Conservation (phyloP, 2,888 invertebrate genomes). For the Cephus pulcher region DNA sequence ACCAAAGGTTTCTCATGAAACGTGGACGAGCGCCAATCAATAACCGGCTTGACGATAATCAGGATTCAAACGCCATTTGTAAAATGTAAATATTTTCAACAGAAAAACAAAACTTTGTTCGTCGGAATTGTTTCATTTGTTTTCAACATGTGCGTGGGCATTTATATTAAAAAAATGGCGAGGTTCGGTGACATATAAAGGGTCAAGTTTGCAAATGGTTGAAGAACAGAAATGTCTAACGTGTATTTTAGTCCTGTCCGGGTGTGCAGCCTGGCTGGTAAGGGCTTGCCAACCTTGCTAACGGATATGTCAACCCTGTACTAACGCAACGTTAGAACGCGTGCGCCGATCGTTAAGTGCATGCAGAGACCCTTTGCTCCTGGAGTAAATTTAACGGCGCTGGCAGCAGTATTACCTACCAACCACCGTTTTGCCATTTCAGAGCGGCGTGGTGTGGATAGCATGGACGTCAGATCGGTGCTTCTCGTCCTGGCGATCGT, state of each 20-base stretch:
- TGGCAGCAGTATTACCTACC: background rate
- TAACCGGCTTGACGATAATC: background rate
- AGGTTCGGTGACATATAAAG: background rate
- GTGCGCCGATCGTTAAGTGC: slow-evolving; percentile 33
- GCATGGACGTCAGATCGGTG: slow-evolving; percentile 58
- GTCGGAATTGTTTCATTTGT: background rate
- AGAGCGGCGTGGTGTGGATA: slow-evolving; percentile 26
- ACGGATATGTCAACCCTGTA: background rate
- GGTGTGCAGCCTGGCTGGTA: background rate
- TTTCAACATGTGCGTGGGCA: background rate
- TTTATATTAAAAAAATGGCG: background rate
- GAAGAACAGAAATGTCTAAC: background rate
- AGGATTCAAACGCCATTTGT: too few relatives aligned
- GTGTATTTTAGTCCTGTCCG: background rate
- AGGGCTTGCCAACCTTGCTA: background rate
- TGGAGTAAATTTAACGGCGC: background rate
- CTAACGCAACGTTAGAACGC: background rate
- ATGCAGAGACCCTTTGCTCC: slow-evolving; percentile 11
- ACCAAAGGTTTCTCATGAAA: background rate
- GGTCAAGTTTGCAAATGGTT: background rate
- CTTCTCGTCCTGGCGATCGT: slow-evolving; percentile 52
- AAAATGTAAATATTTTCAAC: background rate
- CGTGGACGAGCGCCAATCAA: background rate
- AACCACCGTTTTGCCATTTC: slow-evolving; percentile 14
- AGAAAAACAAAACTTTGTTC: background rate